Base-by-base conservation (phyloP, 1,140 invertebrate species). In the Aphaenogaster floridana region DNA sequence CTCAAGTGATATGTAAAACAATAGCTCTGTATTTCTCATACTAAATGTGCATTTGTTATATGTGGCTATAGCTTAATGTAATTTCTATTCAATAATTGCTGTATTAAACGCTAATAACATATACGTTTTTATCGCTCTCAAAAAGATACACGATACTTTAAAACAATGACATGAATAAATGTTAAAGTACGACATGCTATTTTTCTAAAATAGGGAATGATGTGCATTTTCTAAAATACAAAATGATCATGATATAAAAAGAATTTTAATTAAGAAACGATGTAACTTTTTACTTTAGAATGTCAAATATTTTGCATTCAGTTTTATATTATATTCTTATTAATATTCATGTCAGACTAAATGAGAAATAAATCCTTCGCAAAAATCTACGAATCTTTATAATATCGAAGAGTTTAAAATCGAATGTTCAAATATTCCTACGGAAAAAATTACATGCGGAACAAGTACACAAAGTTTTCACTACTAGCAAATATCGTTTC, bases 401-500 rank as follows among this genome's bases (percentile, higher is more conserved):
- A 28, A 13, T 28, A 9, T 48, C 13, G 1, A 59, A 59, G 36
- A 39, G n/a, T 28, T 76, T 17, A 11, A 59, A 77, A 21, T 64
- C 39, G n/a, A 0, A 34, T 17, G 1, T 64, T 66, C 42, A 79
- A 79, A 48, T 17, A 66, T 79, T 45, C 6, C 76, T 79, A 79
- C 42, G 3, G n/a, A 66, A 48, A 28, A 66, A 66, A 48, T 57
- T 36, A 17, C 77, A 79, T 79, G 77, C 77, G 50, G n/a, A 39
- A 28, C 28, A 28, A 28, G 34, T 63, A 78, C 57, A 78, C 21
- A 17, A 45, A 78, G 3, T 64, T 64, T 78, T 63, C 9, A 34
- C 39, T 78, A 78, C 28, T 34, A 64, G 17, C 21, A 64, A 78
- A 78, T 9, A 78, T 39, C 39, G 21, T 78, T 78, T 78, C 11